Conservation (phyloP, 2,797 vertebrate genomes). For the Todus mexicanus region DNA sequence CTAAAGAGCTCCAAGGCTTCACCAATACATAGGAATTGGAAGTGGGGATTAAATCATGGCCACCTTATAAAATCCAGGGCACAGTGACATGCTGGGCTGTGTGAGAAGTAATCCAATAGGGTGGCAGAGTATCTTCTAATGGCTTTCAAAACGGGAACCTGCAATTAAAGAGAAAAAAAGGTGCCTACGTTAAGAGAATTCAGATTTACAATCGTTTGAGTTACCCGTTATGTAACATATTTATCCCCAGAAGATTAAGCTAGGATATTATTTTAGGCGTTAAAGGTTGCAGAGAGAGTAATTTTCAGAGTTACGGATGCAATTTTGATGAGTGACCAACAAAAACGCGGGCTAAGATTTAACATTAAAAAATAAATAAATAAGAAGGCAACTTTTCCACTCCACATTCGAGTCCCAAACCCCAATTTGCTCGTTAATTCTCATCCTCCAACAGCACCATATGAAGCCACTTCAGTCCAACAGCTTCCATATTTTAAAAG, state of each 20-base stretch:
- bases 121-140: slow-evolving; percentile 25
- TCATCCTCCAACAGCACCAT: slow-evolving; percentile 48
- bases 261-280: neutral
- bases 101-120: slow-evolving; percentile 54
- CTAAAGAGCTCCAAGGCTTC: slow-evolving; percentile 49
- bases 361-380: neutral
- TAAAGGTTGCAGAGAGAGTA: neutral
- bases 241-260: neutral
- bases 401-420: neutral
- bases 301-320: neutral
- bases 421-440: neutral
- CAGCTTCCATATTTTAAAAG: slow-evolving; percentile 62
- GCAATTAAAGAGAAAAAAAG: slow-evolving; percentile 2
- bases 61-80: slow-evolving; percentile 40
- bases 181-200: neutral
- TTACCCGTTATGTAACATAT: neutral
- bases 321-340: neutral
- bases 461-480: slow-evolving; percentile 63
- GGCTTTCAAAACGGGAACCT: slow-evolving; percentile 59
- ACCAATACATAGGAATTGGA: slow-evolving; percentile 46
- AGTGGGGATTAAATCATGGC: slow-evolving; percentile 30
- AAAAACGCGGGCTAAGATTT: neutral
- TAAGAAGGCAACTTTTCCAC: neutral
- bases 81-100: slow-evolving; percentile 46
- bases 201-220: neutral